Base-by-base conservation (phyloP, 2,797 vertebrate species). In the Emys orbicularis region DNA sequence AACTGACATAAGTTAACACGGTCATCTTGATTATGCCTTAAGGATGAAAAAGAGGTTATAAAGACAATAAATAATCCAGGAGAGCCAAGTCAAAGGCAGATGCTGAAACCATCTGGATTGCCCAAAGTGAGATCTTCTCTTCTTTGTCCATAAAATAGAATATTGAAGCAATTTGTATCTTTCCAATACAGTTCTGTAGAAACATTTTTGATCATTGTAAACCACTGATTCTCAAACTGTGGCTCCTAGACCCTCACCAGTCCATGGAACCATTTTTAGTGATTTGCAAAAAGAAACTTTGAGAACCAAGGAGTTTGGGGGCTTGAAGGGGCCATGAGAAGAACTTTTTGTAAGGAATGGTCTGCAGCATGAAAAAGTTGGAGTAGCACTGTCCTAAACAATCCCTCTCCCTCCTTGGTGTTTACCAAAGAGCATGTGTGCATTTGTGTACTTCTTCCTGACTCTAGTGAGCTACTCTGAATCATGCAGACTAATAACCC, bases 131-230 rank as follows among this genome's bases (percentile, higher is more conserved):
- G 12, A 52, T 68, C 34, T 3, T 61, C 87, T 84, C 6, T 87
- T 89, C 50, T 61, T 87, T 90, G 11, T 49, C 49, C 49, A 49
- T 49, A 49, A 49, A 49, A 49, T 12, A 49, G 49, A 49, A 49
- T 49, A 49, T 49, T 49, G 49, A 49, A 49, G 49, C 49, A 90
- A 9, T 56, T 90, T 90, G 61, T 76, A 89, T 86, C 27, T 85
- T 88, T 90, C 10, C 29, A 86, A 90, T n/a, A 65, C 65, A 94
- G 82, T 47, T 2, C 72, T 81, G 94, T 74, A 86, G 76, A 0
- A 84, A 86, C 31, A 50, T 1, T 87, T 96, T 90, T 91, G 2
- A 76, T 89, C 94, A 91, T 49, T 91, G 19, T 52, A 90, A 88
- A 18, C 41, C 12, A 83, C 50, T 90, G 21, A 5, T 2, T 82